A percentile compares a stretch with the other conserved stretches of the same genome.
Conservation (phyloP, 2,888 invertebrate species). For the Mimas tiliae region DNA sequence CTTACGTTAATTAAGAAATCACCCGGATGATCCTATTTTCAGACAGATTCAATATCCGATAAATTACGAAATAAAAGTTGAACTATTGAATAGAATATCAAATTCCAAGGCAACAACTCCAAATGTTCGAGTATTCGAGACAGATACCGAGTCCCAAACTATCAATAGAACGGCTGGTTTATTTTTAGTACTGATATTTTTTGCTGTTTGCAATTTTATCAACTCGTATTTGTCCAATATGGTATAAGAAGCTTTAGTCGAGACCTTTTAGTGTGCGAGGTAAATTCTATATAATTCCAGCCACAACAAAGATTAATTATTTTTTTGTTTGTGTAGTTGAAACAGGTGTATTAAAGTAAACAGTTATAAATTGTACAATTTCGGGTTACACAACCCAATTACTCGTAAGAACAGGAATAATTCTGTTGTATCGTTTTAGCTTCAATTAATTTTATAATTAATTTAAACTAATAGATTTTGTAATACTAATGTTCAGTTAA, state of each 20-base stretch:
- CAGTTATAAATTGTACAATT: no score
- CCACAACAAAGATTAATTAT: background rate
- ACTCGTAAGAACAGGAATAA: no score
- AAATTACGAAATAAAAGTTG: constrained; percentile 40
- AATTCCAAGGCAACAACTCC: constrained; percentile 32
- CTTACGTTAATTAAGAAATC: background rate
- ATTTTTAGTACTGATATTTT: constrained; percentile 19
- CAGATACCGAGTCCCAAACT: background rate
- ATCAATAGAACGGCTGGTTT: constrained; percentile 12
- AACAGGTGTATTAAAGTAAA: background rate
- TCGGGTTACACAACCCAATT: no score
- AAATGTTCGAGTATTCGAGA: constrained; percentile 3
- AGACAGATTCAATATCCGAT: constrained; percentile 26
- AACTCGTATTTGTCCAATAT: background rate
- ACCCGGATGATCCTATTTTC: constrained; percentile 24
- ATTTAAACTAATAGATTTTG: no score
- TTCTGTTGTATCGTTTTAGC: no score
- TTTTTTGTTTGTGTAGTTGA: background rate
- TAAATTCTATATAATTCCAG: background rate
- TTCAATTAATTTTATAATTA: no score
- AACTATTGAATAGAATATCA: constrained; percentile 33
- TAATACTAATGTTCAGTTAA: no score
- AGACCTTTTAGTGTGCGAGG: background rate
- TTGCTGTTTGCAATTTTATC: constrained; percentile 1
- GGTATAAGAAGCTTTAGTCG: background rate